Evolutionary conservation across 2,113 vertebrate genomes (phyloP), one percentile per base, ranked within the genome.

Genomic region (Poecilia latipinna): DNA sequence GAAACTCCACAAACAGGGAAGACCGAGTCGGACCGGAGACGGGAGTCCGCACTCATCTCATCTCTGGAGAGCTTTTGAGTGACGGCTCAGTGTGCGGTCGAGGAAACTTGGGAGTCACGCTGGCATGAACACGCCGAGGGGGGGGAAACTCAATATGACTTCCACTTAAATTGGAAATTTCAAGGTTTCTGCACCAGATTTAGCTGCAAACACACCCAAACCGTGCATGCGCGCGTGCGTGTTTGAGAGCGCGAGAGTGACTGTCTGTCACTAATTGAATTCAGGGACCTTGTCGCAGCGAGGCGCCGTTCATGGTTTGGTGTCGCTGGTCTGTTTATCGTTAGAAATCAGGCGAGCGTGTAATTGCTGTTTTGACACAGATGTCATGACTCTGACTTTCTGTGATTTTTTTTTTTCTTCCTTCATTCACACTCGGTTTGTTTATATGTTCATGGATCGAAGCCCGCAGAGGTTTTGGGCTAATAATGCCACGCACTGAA

Each of bases 311-410:
- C 75, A 84, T 70, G 74, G 63, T 79, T 75, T 81, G 69, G 69
- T 72, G 72, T 74, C 66, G 83, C 61, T 66, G 70, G 72, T 78
- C 71, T 68, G 61, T 91, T 82, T 86, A 86, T 88, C 71, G 73
- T 79, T 83, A 79, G 84, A 79, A 88, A 82, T 89, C 84, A 81
- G 85, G 78, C 63, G 80, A 72, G 86, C 70, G 51, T 89, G 87
- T 88, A 92, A 90, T 90, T 92, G 84, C 75, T 82, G 73, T 89
- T 93, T 90, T 92, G 88, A 91, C 88, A 86, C 68, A 71, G 73
- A 70, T 74, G 74, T 78, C 35, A 37, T 29, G 33, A 68, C 65
- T 29, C 63, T 17, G 72, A 70, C 61, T 79, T 82, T 48, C 26
- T 68, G 19, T 22, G 57, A 62, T 80, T 87, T 33, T 33, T 33